A percentile compares a stretch with the other conserved stretches of the same genome.
Evolutionary conservation across 2,113 vertebrate species (phyloP).

Genomic region (Bos taurus): DNA sequence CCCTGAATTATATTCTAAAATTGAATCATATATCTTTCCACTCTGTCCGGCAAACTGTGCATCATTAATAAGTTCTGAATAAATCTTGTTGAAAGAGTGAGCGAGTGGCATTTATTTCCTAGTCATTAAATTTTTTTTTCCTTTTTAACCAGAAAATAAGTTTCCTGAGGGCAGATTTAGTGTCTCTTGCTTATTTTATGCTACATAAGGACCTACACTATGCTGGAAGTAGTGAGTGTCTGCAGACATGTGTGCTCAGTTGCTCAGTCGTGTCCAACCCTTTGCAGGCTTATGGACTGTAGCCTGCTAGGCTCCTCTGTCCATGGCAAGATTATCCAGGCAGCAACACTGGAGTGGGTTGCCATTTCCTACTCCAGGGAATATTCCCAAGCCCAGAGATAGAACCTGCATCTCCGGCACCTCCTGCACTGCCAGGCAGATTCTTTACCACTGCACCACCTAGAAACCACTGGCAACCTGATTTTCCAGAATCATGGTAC

Average conservation of each 20-base stretch:
- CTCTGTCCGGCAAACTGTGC: background rate
- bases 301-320: background rate
- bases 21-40: background rate
- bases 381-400: background rate
- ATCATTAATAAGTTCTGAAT: background rate
- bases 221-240: background rate
- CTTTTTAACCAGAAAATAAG: background rate
- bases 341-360: background rate
- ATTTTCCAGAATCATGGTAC: background rate
- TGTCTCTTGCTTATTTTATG: constrained; percentile 3
- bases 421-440: background rate
- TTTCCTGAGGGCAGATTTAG: background rate
- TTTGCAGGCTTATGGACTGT: background rate
- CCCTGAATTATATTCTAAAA: background rate
- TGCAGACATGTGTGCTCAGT: background rate
- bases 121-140: background rate
- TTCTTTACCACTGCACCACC: background rate
- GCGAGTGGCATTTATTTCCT: background rate
- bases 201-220: background rate
- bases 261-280: background rate
- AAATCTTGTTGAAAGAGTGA: background rate
- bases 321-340: background rate
- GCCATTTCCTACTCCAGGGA: background rate
- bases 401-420: background rate
- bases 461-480: background rate